Evolutionary conservation across 2,888 invertebrate genomes (phyloP).

Genomic region (Dasysyrphus albostriatus): DNA sequence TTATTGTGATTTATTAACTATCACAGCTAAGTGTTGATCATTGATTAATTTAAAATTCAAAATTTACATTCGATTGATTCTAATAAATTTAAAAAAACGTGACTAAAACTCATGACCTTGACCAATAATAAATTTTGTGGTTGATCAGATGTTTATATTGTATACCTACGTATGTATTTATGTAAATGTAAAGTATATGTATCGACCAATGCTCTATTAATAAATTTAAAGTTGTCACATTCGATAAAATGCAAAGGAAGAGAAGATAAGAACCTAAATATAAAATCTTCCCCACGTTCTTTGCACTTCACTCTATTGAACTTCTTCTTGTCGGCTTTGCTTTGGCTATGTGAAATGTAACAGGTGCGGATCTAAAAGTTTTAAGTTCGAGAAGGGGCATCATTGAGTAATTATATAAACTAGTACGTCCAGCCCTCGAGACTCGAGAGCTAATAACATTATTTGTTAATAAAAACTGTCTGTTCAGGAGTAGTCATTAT

Average conservation of each 20-base stretch:
- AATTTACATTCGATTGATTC: background rate
- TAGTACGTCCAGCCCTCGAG: too few species aligned
- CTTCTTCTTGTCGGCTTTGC: slow-evolving; percentile 6
- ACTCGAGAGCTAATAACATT: too few species aligned
- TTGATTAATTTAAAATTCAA: background rate
- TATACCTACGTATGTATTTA: too few species aligned
- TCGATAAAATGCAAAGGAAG: background rate
- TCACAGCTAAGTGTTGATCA: background rate
- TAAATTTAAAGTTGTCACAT: background rate
- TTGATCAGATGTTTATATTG: background rate
- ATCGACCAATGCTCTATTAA: background rate
- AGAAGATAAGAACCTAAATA: slow-evolving; percentile 15
- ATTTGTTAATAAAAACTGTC: too few species aligned
- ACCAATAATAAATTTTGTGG: slow-evolving; percentile 14
- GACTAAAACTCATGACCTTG: slow-evolving; percentile 6
- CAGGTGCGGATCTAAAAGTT: background rate
- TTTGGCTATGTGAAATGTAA: background rate
- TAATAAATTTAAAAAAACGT: background rate
- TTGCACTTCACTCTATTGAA: background rate
- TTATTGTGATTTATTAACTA: background rate
- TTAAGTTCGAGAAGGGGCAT: background rate
- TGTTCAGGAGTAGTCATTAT: too few species aligned
- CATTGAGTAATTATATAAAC: too few species aligned
- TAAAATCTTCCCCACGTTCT: slow-evolving; percentile 10
- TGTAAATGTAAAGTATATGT: too few species aligned